Percentiles rank a stretch among this genome's conserved stretches.
Conservation (phyloP, 2,888 invertebrate genomes). For the Agrotis puta region DNA sequence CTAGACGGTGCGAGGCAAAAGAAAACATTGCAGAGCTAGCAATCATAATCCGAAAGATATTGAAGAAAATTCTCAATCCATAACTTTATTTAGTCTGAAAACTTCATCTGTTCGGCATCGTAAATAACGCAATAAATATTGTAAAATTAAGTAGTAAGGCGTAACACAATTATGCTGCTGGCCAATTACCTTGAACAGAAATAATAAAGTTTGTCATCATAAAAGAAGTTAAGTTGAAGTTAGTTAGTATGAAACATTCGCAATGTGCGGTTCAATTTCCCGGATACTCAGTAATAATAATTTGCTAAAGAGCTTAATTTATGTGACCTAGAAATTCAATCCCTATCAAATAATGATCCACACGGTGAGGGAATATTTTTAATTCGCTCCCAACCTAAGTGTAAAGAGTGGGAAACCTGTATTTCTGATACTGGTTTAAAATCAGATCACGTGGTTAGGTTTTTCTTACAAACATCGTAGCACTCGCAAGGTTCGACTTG, state of each 20-base stretch:
- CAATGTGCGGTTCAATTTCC: not conserved
- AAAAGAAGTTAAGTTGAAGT: constrained; percentile 1
- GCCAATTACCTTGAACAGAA: constrained; percentile 1
- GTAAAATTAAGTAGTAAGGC: too few species aligned
- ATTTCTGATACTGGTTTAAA: not conserved
- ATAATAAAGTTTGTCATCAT: not conserved
- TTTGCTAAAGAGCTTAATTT: not conserved
- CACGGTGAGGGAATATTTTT: not conserved
- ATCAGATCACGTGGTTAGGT: not conserved
- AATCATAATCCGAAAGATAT: not conserved
- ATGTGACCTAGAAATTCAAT: not conserved
- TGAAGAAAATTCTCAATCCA: not conserved
- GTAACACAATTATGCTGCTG: constrained; percentile 1
- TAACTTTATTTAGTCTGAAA: not conserved
- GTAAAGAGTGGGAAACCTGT: not conserved
- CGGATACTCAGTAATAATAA: not conserved
- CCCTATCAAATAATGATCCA: not conserved
- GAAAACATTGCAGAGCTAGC: constrained; percentile 10
- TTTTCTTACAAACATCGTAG: constrained; percentile 16
- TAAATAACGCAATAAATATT: not conserved
- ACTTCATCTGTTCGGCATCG: not conserved
- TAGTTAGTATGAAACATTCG: not conserved
- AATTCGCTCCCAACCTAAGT: not conserved
- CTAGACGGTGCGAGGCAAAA: not conserved
- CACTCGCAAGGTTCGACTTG: constrained; percentile 41